Base-by-base conservation (phyloP, 2,797 vertebrate genomes). In the Apogon talboti region DNA sequence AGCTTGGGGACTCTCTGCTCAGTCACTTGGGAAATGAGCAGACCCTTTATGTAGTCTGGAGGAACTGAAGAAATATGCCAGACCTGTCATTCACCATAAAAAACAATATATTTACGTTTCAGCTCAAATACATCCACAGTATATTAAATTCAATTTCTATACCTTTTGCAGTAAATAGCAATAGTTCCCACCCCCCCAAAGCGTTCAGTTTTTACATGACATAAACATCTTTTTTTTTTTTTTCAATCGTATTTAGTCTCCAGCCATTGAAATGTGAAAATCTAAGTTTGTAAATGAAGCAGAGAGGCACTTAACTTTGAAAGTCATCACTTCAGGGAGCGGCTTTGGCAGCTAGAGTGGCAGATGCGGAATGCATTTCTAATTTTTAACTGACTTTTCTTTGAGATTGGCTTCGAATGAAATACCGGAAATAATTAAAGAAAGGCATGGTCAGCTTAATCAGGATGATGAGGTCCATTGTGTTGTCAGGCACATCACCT, bases 351-450 rank as follows among this genome's bases (percentile, higher is more conserved):
- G 62, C 52, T 43, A 3, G 40, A 63, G 61, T 58, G 69, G 76
- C 77, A 52, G 30, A 78, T 74, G 70, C 80, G 63, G 58, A 56
- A 66, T 54, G 69, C 68, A 58, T 77, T 73, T 72, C 63, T 51
- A 74, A 76, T 67, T 74, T 74, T 57, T 66, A 30, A 73, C 66
- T 79, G 79, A 87, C 78, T 77, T 79, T 82, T 83, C 9, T 58
- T 81, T 59, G 11, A 68, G 65, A 78, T 71, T 63, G 63, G 19
- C 24, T 82, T 79, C 73, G 62, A 78, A 76, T 72, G 51, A 78
- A 73, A 68, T 53, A 60, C 52, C 72, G 24, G 66, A 66, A 79
- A 85, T 72, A 80, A 86, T 74, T 68, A 75, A 69, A 73, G 33
- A 35, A 76, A 50, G 38, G 48, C 44, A 41, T 6, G 19, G 58